Conservation (phyloP, 2,888 invertebrate genomes). For the Alloplasta piceator region DNA sequence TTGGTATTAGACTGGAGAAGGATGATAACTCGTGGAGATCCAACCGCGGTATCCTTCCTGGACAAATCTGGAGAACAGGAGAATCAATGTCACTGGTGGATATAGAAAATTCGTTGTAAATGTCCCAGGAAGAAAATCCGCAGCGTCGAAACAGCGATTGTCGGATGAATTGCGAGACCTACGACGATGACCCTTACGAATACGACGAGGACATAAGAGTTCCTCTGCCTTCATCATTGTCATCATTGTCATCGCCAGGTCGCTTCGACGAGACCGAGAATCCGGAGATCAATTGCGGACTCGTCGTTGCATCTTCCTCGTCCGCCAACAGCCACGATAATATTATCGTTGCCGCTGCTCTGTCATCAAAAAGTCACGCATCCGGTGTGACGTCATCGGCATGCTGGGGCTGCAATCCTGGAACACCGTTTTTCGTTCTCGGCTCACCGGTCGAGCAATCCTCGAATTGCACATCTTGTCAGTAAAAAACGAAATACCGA, state of each 20-base stretch:
- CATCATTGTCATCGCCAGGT: slow-evolving; percentile 5
- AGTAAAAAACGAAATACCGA: slow-evolving; percentile 67
- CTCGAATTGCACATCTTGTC: slow-evolving; percentile 77
- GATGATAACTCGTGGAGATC: slow-evolving; percentile 18
- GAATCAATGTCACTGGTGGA: no score
- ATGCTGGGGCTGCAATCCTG: slow-evolving; percentile 75
- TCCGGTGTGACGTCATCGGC: slow-evolving; percentile 61
- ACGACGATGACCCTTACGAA: slow-evolving; percentile 83
- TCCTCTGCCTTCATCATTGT: slow-evolving; percentile 27
- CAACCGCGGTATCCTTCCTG: neutral
- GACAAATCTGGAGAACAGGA: no score
- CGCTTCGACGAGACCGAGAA: neutral
- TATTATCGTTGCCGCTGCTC: slow-evolving; percentile 62
- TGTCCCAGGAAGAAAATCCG: slow-evolving; percentile 15
- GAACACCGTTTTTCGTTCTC: slow-evolving; percentile 79
- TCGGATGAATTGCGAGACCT: slow-evolving; percentile 44
- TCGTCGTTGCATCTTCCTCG: neutral
- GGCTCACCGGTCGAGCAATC: slow-evolving; percentile 77
- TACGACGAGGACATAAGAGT: slow-evolving; percentile 82
- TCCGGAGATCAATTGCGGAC: neutral
- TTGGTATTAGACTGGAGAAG: slow-evolving; percentile 67
- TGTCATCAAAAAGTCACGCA: no score
- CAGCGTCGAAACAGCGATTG: slow-evolving; percentile 54
- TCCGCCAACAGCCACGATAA: slow-evolving; percentile 55
- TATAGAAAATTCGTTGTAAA: no score